Evolutionary conservation across 2,888 invertebrate species (phyloP).

Genomic region (Apodemia duryi): DNA sequence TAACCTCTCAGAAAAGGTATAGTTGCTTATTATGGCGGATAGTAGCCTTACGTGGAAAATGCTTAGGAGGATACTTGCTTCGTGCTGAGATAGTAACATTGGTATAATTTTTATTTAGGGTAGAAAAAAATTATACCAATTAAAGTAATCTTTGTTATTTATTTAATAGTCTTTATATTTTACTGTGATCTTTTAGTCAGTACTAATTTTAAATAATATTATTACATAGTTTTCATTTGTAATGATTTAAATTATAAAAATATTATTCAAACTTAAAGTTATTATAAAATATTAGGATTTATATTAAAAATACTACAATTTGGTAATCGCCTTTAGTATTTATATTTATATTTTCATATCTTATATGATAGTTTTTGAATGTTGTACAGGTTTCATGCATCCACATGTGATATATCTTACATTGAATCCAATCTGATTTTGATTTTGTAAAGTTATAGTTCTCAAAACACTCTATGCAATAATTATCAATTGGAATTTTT

Average conservation of each 20-base stretch:
- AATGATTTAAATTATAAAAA: constrained; percentile 19
- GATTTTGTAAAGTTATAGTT: constrained; percentile 30
- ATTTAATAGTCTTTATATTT: constrained; percentile 23
- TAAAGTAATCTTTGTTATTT: constrained; percentile 18
- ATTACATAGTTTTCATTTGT: constrained; percentile 17
- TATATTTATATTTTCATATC: constrained; percentile 28
- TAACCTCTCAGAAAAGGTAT: constrained; percentile 18
- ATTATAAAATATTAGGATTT: constrained; percentile 17
- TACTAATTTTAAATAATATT: constrained; percentile 16
- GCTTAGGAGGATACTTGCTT: constrained; percentile 23
- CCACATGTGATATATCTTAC: constrained; percentile 27
- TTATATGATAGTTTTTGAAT: constrained; percentile 28
- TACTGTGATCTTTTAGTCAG: constrained; percentile 25
- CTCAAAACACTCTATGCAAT: constrained; percentile 29
- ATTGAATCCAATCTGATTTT: constrained; percentile 29
- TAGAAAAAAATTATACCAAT: neutral
- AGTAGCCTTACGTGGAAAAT: constrained; percentile 19
- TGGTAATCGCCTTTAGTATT: constrained; percentile 26
- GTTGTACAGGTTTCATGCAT: constrained; percentile 25
- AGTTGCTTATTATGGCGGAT: constrained; percentile 23
- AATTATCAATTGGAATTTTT: constrained; percentile 27
- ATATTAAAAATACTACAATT: constrained; percentile 22
- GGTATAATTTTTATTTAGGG: constrained; percentile 7
- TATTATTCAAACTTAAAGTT: neutral
- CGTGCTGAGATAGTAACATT: constrained; percentile 20